Evolutionary conservation across 1,140 invertebrate species (phyloP), one percentile per base, ranked within the genome.

Genomic region (Aphaenogaster rudis): DNA sequence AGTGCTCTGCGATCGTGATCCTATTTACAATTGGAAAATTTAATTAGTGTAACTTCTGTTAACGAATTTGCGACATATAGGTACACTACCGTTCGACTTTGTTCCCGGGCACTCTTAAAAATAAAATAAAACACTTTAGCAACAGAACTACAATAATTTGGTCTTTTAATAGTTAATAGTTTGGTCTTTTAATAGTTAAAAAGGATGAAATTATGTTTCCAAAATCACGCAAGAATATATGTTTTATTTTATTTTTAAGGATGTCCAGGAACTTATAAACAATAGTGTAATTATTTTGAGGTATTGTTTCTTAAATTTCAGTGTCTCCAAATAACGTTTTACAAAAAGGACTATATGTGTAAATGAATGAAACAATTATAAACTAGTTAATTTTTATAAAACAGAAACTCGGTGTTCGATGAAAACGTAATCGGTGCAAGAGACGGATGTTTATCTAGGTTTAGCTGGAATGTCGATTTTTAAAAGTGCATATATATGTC

Each of bases 381-480:
- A 4, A 17, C 15, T 8, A 1, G 28, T 78, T 66, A 3, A 15
- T 78, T 64, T 48, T 63, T n/a, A 33, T 15, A 39, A 28, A 39
- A 54, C 78, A 17, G 11, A 1, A 52, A 6, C 9, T 15, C 28
- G 48, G 3, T n/a, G 54, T 15, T n/a, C n/a, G 13, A 54, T 17
- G 36, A 69, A 52, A 52, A 42, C 17, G 9, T 61, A 17, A 17
- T 48, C 57, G 57, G 21, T n/a, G 36, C 48, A 28, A 42, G 36
- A 81, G 33, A 15, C 78, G 78, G 78, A 81, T 81, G 64, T 81
- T 71, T 81, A 81, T 81, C 78, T 69, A 42, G 78, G 63, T 81
- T 81, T 71, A 66, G 4, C n/a, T 39, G 78, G 39, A 69, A 69
- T n/a, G 64, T 15, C n/a, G 7, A 54, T 81, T 69, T 54, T 57